A percentile compares a stretch with the other conserved stretches of the same genome.
phyloP scores from a whole-genome alignment of 2,113 vertebrate genomes.

The Eptesicus fuscus region DNA sequence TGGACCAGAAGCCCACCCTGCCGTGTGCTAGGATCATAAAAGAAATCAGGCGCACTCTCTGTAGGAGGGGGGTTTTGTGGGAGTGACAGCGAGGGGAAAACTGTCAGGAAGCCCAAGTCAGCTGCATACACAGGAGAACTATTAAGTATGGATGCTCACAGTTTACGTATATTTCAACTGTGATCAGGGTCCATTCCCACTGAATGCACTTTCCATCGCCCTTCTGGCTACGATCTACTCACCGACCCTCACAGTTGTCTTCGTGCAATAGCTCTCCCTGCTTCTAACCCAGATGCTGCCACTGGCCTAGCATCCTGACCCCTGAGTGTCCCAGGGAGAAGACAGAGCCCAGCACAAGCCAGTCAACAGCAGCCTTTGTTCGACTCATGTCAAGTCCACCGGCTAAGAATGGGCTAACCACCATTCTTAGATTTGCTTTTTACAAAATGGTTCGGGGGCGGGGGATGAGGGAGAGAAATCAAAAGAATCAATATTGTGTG shows the following conservation, averaged over 20 bases:
- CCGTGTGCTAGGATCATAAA: background rate
- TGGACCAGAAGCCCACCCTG: background rate
- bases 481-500: background rate
- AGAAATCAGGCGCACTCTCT: background rate
- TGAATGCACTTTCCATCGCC: background rate
- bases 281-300: background rate
- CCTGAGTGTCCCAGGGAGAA: background rate
- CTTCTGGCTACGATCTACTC: background rate
- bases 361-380: background rate
- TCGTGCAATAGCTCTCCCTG: background rate
- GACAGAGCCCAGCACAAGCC: background rate
- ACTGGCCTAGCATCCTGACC: background rate
- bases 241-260: background rate
- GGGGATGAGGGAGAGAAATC: background rate
- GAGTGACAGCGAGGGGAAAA: background rate
- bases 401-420: background rate
- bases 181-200: background rate
- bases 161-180: background rate
- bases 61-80: background rate
- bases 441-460: background rate
- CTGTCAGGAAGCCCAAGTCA: background rate
- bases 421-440: background rate
- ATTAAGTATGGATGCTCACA: background rate
- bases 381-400: background rate
- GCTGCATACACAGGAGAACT: background rate